Evolutionary conservation across 1,140 invertebrate genomes (phyloP), one percentile per base, ranked within the genome.

Genomic region (Sinella curviseta): DNA sequence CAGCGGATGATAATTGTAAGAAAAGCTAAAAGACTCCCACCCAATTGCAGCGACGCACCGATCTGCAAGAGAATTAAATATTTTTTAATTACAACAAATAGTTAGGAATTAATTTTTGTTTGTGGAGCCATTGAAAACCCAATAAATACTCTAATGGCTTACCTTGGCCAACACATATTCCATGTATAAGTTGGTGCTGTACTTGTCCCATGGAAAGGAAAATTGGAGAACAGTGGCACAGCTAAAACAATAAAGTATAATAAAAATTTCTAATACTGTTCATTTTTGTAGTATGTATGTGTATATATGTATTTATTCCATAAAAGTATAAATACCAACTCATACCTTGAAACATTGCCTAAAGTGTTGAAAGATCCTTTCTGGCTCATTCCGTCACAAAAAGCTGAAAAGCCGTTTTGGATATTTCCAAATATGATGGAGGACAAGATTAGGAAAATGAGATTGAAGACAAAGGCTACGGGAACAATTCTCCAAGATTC

Each of bases 401-500:
- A 70, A 2, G 65, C 12, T 70, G 65, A 30, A 33, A 70, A 70
- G 4, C 65, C 65, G n/a, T 70, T 70, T 70, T 70, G 65, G 31
- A 70, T 70, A n/a, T 30, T 31, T 24, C 28, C 65, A 70, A 70
- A 70, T 70, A 70, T 70, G 31, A 70, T 70, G 26, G 65, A 70
- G 12, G 65, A 70, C 14, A 70, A 70, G 12, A 70, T 70, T 12
- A 70, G 24, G 31, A 70, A 70, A 33, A 70, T 70, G 31, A 70
- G 65, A 33, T 70, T 70, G n/a, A 70, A 70, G 24, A 70, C 26
- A 33, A 70, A 70, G 4, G 65, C 65, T 12, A 70, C 31, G 31
- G 65, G 65, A 12, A 70, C 65, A 33, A 70, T 70, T 70, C 65
- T 70, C 65, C 65, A 70, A 16, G 65, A 70, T 24, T 70, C 65